Evolutionary conservation across 2,888 invertebrate species (phyloP).

Genomic region (Cantharis rustica): DNA sequence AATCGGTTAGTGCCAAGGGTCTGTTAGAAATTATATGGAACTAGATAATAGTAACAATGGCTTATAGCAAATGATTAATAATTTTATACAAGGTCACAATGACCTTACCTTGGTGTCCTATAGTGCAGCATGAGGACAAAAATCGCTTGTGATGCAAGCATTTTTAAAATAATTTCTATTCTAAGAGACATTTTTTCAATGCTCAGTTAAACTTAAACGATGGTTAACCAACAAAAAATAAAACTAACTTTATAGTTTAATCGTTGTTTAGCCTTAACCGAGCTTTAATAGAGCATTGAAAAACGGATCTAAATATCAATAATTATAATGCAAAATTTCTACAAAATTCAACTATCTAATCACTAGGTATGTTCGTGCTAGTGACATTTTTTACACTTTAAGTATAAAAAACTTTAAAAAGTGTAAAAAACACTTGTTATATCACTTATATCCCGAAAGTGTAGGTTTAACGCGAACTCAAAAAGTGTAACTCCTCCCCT

Average conservation of each 20-base stretch:
- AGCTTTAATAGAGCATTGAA: no score
- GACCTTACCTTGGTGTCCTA: slow-evolving; percentile 56
- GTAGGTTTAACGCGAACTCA: no score
- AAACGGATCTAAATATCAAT: neutral
- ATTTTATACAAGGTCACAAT: slow-evolving; percentile 26
- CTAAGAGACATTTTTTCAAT: neutral
- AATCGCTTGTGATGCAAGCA: slow-evolving; percentile 47
- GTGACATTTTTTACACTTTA: no score
- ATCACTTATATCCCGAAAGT: no score
- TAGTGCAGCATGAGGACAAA: slow-evolving; percentile 51
- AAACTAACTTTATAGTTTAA: no score
- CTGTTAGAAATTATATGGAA: neutral
- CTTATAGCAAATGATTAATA: slow-evolving; percentile 3
- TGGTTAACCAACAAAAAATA: no score
- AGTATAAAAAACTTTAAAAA: no score
- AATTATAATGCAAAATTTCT: neutral
- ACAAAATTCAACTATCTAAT: neutral
- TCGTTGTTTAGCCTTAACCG: no score
- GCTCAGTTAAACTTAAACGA: no score
- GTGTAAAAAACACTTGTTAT: no score
- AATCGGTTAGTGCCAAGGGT: neutral
- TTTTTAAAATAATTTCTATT: slow-evolving; percentile 15
- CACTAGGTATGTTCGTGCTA: no score
- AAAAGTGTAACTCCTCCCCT: no score
- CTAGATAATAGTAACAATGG: neutral